These are phyloP conservation scores for Aphidius colemani DNA, from an alignment of 2,888 invertebrate species.

Conservation along the genomic window DNA sequence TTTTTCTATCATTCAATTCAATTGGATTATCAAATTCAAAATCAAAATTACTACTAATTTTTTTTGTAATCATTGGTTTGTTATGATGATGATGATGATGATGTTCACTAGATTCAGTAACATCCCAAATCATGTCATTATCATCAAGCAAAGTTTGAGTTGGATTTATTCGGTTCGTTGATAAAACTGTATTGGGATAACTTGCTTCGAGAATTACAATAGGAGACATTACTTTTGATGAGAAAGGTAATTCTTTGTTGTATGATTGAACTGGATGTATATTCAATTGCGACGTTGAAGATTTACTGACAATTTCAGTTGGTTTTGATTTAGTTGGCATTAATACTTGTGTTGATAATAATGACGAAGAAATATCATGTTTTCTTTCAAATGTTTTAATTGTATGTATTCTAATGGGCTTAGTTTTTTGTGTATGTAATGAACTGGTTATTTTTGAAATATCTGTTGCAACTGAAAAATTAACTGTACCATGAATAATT, in stretches of 20 bases:
- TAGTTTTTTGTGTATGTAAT: conserved; percentile 28
- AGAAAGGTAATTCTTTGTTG: conserved; percentile 13
- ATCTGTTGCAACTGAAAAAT: conserved; percentile 53
- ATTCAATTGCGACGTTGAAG: conserved; percentile 8
- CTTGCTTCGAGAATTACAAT: conserved; percentile 24
- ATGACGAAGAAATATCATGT: conserved; percentile 43
- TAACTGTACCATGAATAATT: conserved; percentile 57
- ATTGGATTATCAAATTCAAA: conserved; percentile 41
- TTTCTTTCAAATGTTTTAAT: conserved; percentile 53
- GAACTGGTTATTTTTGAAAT: conserved; percentile 45
- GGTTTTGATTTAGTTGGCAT: conserved; percentile 44
- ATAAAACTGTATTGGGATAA: background rate
- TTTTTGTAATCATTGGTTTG: too few relatives aligned
- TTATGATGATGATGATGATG: too few relatives aligned
- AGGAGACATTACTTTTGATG: conserved; percentile 35
- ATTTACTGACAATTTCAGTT: background rate
- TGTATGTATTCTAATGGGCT: conserved; percentile 54
- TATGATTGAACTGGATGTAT: conserved; percentile 32
- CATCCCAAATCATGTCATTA: too few relatives aligned
- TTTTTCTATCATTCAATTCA: conserved; percentile 36
- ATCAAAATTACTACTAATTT: conserved; percentile 32
- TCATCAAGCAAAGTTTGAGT: conserved; percentile 37
- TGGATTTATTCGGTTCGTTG: conserved; percentile 38
- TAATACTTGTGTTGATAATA: conserved; percentile 43
- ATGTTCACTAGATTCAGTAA: too few relatives aligned